Percentiles rank a stretch among this genome's conserved stretches.
phyloP scores from a whole-genome alignment of 2,797 vertebrate genomes.

The Nasua narica region DNA sequence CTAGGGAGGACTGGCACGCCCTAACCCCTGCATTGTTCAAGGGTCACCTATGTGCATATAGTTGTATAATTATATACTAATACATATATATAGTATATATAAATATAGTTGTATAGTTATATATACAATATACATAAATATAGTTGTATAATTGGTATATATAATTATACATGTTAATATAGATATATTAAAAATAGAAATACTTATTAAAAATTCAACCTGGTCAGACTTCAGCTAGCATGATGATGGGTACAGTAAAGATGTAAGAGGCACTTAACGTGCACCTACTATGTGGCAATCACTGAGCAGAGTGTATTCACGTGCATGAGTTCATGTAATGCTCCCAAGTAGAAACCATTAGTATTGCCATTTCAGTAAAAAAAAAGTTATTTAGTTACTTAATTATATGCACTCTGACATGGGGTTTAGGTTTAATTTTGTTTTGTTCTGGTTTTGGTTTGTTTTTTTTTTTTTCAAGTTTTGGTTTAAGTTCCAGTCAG shows the following conservation, averaged over 20 bases:
- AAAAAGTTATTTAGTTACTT: background rate
- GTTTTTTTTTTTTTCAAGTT: background rate
- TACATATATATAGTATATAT: too few relatives aligned
- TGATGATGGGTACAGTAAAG: background rate
- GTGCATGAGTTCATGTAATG: background rate
- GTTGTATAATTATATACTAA: too few relatives aligned
- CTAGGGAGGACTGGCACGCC: background rate
- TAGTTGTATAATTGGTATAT: too few relatives aligned
- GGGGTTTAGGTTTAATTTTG: background rate
- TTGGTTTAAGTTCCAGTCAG: background rate
- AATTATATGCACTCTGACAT: background rate
- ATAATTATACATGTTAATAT: background rate
- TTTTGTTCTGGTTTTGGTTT: background rate
- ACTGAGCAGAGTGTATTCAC: background rate
- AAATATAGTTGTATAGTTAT: too few relatives aligned
- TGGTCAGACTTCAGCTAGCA: background rate
- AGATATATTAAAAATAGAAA: background rate
- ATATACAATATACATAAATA: too few relatives aligned
- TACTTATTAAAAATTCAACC: background rate
- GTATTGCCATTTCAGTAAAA: background rate
- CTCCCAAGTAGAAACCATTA: background rate
- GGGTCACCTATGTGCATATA: background rate
- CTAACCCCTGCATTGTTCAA: background rate
- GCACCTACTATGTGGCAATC: background rate
- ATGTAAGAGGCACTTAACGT: background rate